These are phyloP conservation scores for Nudaria mundana DNA, from an alignment of 2,888 invertebrate genomes.

Conservation along the genomic window DNA sequence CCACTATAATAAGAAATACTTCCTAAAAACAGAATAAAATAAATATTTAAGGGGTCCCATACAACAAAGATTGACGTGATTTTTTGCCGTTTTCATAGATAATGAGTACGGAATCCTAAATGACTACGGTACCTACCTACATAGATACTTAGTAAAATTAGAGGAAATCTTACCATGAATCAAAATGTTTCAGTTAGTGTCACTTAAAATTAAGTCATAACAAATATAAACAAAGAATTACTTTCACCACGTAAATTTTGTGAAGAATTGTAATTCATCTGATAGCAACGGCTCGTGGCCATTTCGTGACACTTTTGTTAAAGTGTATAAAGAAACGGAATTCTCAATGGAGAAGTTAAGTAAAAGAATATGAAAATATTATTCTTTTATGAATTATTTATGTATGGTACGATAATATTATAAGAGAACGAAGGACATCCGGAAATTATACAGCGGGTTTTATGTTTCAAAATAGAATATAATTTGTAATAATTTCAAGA, in stretches of 20 bases:
- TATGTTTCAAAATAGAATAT: too few relatives aligned
- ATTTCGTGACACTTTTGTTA: slow-evolving; percentile 30
- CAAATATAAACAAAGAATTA: neutral
- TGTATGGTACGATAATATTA: slow-evolving; percentile 32
- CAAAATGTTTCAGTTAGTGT: neutral
- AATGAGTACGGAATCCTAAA: neutral
- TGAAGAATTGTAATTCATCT: slow-evolving; percentile 32
- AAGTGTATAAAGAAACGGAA: slow-evolving; percentile 32
- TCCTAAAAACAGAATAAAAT: too few relatives aligned
- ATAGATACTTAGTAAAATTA: neutral
- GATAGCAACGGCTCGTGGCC: slow-evolving; percentile 20
- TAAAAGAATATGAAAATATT: slow-evolving; percentile 51
- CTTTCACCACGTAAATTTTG: slow-evolving; percentile 27
- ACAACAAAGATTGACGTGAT: neutral
- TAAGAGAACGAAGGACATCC: slow-evolving; percentile 31
- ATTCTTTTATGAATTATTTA: slow-evolving; percentile 53
- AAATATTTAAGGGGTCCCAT: too few relatives aligned
- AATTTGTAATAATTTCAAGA: too few relatives aligned
- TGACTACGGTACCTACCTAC: neutral
- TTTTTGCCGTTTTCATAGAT: neutral
- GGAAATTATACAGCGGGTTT: slow-evolving; percentile 23
- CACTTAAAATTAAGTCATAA: neutral
- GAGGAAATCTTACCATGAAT: neutral
- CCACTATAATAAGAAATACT: too few relatives aligned
- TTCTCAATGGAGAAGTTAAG: slow-evolving; percentile 35